Evolutionary conservation across 1,140 invertebrate genomes (phyloP), one percentile per base, ranked within the genome.

Genomic region (Elysia chlorotica): DNA sequence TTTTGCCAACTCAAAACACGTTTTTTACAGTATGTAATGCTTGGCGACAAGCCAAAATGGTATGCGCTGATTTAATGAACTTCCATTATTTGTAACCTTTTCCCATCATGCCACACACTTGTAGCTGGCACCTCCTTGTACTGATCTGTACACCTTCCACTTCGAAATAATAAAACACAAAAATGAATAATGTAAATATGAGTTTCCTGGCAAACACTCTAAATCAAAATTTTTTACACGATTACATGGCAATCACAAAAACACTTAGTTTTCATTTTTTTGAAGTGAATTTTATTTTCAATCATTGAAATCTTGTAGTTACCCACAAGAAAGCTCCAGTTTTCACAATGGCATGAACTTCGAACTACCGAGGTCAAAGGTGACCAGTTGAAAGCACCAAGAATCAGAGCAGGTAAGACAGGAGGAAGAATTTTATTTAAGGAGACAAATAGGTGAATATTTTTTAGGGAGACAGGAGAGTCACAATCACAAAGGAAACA

Each of bases 341-440:
- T 78, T 66, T 81, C 81, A 14, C 70, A 81, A 25, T 84, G 82
- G 82, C 82, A 84, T 77, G 80, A 84, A 5, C 71, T 84, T 0
- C 62, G 77, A 38, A 5, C 56, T 2, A 75, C 72, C 30, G 65
- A 71, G 5, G 62, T 82, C 6, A 79, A 76, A 59, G 82, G 82
- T 1, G 70, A 79, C 59, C 65, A 82, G 71, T 70, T 84, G 28
- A 81, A 82, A 59, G 81, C 81, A 57, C 82, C 82, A 30, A 68
- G 82, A 30, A 77, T 84, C 17, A 78, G 82, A 66, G 76, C 76
- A 69, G 81, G 82, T 83, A 72, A 71, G 63, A 38, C 2, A 25
- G 6, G 30, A 10, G 10, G 25, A 36, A 14, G 1, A 56, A 25
- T 30, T 30, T 28, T n/a, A n/a, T n/a, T n/a, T n/a, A n/a, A n/a